Evolutionary conservation across 2,797 vertebrate genomes (phyloP), one percentile per base, ranked within the genome.

Genomic region (Brotula barbata): DNA sequence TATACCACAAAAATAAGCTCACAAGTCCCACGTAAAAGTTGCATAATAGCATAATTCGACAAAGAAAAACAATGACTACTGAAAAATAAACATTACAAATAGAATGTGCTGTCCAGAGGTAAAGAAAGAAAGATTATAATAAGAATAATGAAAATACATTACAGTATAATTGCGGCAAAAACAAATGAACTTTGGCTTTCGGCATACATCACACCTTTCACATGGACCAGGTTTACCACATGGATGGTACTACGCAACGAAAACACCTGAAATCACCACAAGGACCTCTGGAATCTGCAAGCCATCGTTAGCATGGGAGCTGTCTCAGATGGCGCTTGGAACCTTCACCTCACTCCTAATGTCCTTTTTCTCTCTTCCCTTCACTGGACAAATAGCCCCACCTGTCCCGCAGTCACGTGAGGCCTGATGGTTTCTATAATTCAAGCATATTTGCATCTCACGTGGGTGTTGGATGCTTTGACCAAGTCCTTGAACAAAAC

Each of bases 231-330:
- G 25, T 6, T 43, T 10, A 33, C 12, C 0, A 14, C 21, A 17
- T 19, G n/a, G 31, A 21, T 13, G 37, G 33, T 44, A 28, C 3
- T 10, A 14, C 1, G 34, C 50, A 23, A 7, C 15, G 14, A 61
- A 53, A 53, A 49, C 53, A 58, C 50, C 58, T 34, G 46, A 57
- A 44, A 34, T 62, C 33, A 55, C 21, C 10, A 46, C 14, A 45
- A 43, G 44, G 40, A 16, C 19, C 50, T 48, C 50, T 22, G 22
- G 68, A 71, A 77, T 79, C 65, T 81, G 46, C 33, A 50, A 66
- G 43, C 51, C 57, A 56, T 61, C 46, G 47, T 41, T 0, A 44
- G 28, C 44, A 28, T 43, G 40, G 31, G 23, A 49, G 49, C 33
- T 22, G 19, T 72, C 20, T 41, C 0, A 11, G 39, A 54, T 34